Evolutionary conservation across 2,888 invertebrate species (phyloP), one percentile per base, ranked within the genome.

Genomic region (Hypsopygia costalis): DNA sequence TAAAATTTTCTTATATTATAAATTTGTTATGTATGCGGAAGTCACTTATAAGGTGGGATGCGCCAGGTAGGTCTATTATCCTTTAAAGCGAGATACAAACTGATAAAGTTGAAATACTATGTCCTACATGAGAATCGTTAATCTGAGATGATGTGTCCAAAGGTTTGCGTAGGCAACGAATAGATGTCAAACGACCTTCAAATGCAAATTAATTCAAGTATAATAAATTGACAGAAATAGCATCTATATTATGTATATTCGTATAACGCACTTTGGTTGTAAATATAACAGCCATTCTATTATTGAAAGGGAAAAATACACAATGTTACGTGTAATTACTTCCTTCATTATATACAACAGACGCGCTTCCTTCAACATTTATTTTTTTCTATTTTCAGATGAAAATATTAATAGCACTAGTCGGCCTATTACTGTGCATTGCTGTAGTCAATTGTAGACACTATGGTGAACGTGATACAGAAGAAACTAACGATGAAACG

Each of bases 381-480:
- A 41, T 53, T 40, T 49, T 52, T 1, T 8, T 5, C 25, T 25
- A 25, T 55, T 74, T 73, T 37, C 74, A 83, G 83, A 85, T 83
- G 83, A 71, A 76, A 42, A 62, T 54, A 38, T 47, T 70, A 9
- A 42, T 54, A 35, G 11, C 73, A 37, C 41, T 77, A 16, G 43
- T 77, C 31, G 65, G 63, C 27, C 34, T 70, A 9, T 43, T 75
- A 32, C 44, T 74, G 31, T 75, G 61, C 51, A 27, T 74, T 11
- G 54, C 60, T 20, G 52, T 51, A 3, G 74, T 69, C 12, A 63
- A 62, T 41, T 67, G 68, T 9, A 62, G 77, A 35, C 67, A 73
- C 31, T 62, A 62, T 8, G 55, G 53, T 8, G 68, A 71, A 6
- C 52, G 52, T 34, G 66, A 65, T 2, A 50, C 62, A 0, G 64